Base-by-base conservation (phyloP, 2,888 invertebrate genomes). In the Harpalus rufipes region DNA sequence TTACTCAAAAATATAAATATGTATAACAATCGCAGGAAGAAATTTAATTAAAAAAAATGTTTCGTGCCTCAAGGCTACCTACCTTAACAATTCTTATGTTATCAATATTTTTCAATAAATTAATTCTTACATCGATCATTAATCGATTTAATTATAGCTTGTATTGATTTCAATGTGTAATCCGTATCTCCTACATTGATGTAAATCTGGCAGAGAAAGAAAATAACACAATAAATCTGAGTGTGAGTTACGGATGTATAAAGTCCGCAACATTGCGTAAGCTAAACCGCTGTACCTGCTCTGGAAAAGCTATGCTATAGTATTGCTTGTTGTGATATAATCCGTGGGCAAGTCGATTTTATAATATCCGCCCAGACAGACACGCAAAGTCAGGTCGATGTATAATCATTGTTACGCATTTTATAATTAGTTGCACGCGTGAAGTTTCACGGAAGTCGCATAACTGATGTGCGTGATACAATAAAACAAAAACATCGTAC, bases 331-430 rank as follows among this genome's bases (percentile, higher is more conserved):
- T 74, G 72, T 74, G 72, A 74, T 74, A 74, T 74, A 74, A 74
- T 74, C 72, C 72, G 72, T 74, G 72, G 72, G 72, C 72, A 74
- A 44, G 44, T 44, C 14, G 72, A 44, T 74, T 74, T 74, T 74
- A 74, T 74, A 74, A 74, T 18, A 74, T 74, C 72, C 72, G 72
- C 44, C 44, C 72, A 74, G 72, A 44, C 44, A 74, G 5, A 41
- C 16, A 74, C 14, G 18, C 63, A 63, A 6, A 32, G 32, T 32
- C 32, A 32, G 32, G 68, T 68, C 44, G 18, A 10, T 74, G 44
- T 74, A 74, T 74, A 74, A 74, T 74, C 72, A 74, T 74, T 74
- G 72, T 74, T 74, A 74, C 72, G 72, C 72, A 74, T 74, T 74
- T 74, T 74, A 44, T 74, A 74, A 74, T 74, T 74, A 74, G 72